These are phyloP conservation scores for Chrysoperla carnea DNA, from an alignment of 1,140 invertebrate species.

Conservation along the genomic window DNA sequence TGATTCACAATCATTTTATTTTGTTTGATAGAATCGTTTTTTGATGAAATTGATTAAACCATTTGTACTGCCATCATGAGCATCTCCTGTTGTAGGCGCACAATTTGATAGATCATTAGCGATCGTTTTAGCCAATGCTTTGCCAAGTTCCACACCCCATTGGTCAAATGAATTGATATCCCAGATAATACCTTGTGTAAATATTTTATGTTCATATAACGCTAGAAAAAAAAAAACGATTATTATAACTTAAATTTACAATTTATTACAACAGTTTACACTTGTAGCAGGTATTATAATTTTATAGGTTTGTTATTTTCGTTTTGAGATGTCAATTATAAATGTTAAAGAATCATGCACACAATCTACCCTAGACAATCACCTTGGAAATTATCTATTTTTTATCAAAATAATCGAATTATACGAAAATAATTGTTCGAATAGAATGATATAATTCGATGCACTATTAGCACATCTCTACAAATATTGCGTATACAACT, in stretches of 20 bases:
- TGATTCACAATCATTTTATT: too few relatives aligned
- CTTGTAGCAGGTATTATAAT: slow-evolving; percentile 3
- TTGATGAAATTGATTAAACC: slow-evolving; percentile 92
- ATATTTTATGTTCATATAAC: slow-evolving; percentile 98
- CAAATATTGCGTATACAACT: too few relatives aligned
- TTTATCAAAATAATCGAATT: too few relatives aligned
- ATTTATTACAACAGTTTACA: background rate
- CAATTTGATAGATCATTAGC: slow-evolving; percentile 73
- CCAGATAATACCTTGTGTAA: slow-evolving; percentile 96
- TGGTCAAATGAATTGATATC: slow-evolving; percentile 99
- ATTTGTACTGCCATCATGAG: slow-evolving; percentile 84
- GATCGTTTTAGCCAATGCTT: slow-evolving; percentile 94
- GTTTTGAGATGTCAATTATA: too few relatives aligned
- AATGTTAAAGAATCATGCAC: too few relatives aligned
- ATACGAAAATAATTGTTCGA: too few relatives aligned
- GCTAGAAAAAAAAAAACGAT: slow-evolving; percentile 39
- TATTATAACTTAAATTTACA: background rate
- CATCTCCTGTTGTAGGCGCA: slow-evolving; percentile 28
- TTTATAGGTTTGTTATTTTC: slow-evolving; percentile 4
- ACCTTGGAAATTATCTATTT: too few relatives aligned
- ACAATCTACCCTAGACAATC: too few relatives aligned
- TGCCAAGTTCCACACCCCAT: slow-evolving; percentile 98
- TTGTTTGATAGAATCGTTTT: slow-evolving; percentile 4
- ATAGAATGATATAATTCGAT: too few relatives aligned
- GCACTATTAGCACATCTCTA: too few relatives aligned